A percentile compares a stretch with the other conserved stretches of the same genome.
Evolutionary conservation across 2,113 vertebrate species (phyloP).

Genomic region (Chaenogobius annularis): DNA sequence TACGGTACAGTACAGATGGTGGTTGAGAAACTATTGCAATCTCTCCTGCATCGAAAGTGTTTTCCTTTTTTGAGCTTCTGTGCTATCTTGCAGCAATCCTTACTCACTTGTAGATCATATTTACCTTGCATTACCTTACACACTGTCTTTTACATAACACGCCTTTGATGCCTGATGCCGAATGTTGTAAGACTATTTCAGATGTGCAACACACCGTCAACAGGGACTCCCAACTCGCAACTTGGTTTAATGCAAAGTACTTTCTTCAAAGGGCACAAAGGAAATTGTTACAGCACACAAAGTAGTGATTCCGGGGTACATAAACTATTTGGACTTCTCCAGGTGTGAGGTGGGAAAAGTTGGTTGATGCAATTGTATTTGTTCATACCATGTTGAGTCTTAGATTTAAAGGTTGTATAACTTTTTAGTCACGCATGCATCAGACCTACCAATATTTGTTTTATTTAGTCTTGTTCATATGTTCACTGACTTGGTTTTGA

Average conservation of each 20-base stretch:
- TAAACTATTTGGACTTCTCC: too few relatives aligned
- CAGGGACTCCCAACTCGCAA: conserved; percentile 8
- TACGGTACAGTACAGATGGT: too few relatives aligned
- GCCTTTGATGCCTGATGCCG: conserved; percentile 28
- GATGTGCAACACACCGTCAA: conserved; percentile 44
- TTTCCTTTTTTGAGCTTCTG: conserved; percentile 20
- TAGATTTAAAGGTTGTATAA: too few relatives aligned
- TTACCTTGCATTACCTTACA: conserved; percentile 38
- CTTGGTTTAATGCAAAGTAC: neutral
- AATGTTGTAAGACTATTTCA: conserved; percentile 46
- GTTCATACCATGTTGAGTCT: too few relatives aligned
- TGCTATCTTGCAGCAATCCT: conserved; percentile 48
- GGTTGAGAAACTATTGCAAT: neutral
- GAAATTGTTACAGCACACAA: neutral
- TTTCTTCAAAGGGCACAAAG: neutral
- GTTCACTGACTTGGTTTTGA: too few relatives aligned
- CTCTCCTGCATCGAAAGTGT: conserved; percentile 20
- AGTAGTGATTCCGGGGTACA: neutral
- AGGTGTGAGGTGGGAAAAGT: too few relatives aligned
- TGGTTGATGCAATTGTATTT: too few relatives aligned
- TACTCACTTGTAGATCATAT: conserved; percentile 32
- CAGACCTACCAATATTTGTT: too few relatives aligned
- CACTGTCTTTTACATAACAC: conserved; percentile 36
- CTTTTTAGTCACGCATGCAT: too few relatives aligned
- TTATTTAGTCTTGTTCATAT: too few relatives aligned